Evolutionary conservation across 2,888 invertebrate species (phyloP), one percentile per base, ranked within the genome.

Genomic region (Bembecia ichneumoniformis): DNA sequence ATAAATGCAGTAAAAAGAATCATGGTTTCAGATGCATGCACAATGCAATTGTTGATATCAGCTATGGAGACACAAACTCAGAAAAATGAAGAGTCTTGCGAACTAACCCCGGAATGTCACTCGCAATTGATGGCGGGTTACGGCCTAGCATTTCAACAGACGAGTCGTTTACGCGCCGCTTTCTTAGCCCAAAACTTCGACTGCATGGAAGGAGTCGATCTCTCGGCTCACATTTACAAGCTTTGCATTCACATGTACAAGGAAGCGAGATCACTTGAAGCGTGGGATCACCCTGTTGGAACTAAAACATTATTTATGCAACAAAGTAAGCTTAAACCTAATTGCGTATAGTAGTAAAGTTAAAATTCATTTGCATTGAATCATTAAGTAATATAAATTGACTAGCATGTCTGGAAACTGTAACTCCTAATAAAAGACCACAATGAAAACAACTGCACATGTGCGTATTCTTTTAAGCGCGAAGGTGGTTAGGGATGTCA

Each of bases 171-270:
- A 1, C 70, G 80, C 13, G 77, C 83, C 0, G 76, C 75, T 4
- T 55, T 66, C 1, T 54, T 87, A 3, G 72, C 81, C 1, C 73
- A 77, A 15, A 56, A 80, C 2, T 87, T 87, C 49, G 84, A 86
- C 47, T 87, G 86, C 51, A 70, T 84, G 67, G 83, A 83, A 46
- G 76, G 74, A 5, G 52, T 78, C 2, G 87, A 87, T 50, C 55
- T 83, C 0, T 58, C 72, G 1, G 83, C 87, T 1, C 74, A 79
- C 28, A 82, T 87, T 51, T 86, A 86, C 57, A 86, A 84, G 56
- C 64, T 83, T 1, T 87, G 87, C 58, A 81, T 84, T 50, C 84
- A 86, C 54, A 74, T 82, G 35, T 86, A 87, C 51, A 87, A 86
- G 53, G 87, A 87, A 59, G 63, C 87, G 0, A 86, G 83, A 54